A percentile compares a stretch with the other conserved stretches of the same genome.
Evolutionary conservation across 2,113 vertebrate species (phyloP).

Genomic region (Aphyosemion australe): DNA sequence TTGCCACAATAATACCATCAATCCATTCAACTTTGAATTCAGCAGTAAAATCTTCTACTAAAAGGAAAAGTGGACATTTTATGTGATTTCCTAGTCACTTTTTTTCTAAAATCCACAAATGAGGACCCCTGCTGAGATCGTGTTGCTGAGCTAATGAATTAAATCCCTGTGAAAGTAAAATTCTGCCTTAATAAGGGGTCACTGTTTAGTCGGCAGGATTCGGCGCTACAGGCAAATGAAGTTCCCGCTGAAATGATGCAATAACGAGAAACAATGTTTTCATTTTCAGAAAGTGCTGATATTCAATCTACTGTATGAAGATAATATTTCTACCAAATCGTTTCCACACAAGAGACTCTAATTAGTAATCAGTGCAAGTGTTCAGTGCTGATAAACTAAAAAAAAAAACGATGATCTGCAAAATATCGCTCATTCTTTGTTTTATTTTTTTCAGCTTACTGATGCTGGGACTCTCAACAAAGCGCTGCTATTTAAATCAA

Average conservation of each 20-base stretch:
- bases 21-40: too few relatives aligned
- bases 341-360: conserved; percentile 47
- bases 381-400: conserved; percentile 57
- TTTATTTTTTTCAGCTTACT: not conserved
- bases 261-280: conserved; percentile 60
- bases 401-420: conserved; percentile 44
- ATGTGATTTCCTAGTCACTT: too few relatives aligned
- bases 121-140: not conserved
- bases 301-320: conserved; percentile 45
- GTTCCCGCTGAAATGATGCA: conserved; percentile 65
- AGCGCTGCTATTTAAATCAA: conserved; percentile 78
- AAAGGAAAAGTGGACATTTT: too few relatives aligned
- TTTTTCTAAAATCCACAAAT: too few relatives aligned
- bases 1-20: too few relatives aligned
- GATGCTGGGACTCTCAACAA: conserved; percentile 57
- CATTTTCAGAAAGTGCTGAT: conserved; percentile 58
- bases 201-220: conserved; percentile 45
- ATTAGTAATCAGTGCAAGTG: conserved; percentile 66
- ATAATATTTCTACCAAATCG: conserved; percentile 42
- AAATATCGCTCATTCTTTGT: conserved; percentile 57
- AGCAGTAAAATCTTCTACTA: too few relatives aligned
- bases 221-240: conserved; percentile 44
- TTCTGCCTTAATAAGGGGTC: conserved; percentile 42
- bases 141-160: conserved; percentile 15
- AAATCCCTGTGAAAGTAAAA: conserved; percentile 15